These are phyloP conservation scores for Esox lucius DNA, from an alignment of 2,797 vertebrate species.

Conservation along the genomic window DNA sequence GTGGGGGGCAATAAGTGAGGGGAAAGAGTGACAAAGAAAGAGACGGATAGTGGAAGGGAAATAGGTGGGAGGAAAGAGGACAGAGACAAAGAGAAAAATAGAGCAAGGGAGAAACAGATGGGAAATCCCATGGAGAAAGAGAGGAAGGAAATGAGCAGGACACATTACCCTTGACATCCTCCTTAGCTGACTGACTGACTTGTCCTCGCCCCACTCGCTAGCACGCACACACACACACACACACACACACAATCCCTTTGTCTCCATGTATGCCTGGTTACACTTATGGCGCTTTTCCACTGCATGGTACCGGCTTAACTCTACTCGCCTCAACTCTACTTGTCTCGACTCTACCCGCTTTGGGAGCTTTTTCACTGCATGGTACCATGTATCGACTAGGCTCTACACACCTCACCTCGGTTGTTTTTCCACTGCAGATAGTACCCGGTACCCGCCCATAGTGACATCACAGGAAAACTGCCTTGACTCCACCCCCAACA, in stretches of 20 bases:
- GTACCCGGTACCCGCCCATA: too few relatives aligned
- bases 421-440: too few relatives aligned
- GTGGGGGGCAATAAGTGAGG: not conserved
- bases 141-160: not conserved
- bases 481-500: too few relatives aligned
- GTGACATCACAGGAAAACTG: too few relatives aligned
- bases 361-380: too few relatives aligned
- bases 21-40: not conserved
- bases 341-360: too few relatives aligned
- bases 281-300: too few relatives aligned
- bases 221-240: slow-evolving; percentile 1
- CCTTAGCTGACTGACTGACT: slow-evolving; percentile 7
- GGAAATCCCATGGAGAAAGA: slow-evolving; percentile 1
- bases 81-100: not conserved
- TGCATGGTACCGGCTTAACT: too few relatives aligned
- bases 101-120: not conserved
- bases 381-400: too few relatives aligned
- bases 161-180: not conserved
- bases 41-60: too few relatives aligned
- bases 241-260: slow-evolving; percentile 11
- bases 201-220: not conserved
- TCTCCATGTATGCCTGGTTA: not conserved
- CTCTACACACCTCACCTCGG: too few relatives aligned
- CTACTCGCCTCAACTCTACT: too few relatives aligned
- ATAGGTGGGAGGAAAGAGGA: not conserved